Base-by-base conservation (phyloP, 2,888 invertebrate species). In the Epinotia brunnichana region DNA sequence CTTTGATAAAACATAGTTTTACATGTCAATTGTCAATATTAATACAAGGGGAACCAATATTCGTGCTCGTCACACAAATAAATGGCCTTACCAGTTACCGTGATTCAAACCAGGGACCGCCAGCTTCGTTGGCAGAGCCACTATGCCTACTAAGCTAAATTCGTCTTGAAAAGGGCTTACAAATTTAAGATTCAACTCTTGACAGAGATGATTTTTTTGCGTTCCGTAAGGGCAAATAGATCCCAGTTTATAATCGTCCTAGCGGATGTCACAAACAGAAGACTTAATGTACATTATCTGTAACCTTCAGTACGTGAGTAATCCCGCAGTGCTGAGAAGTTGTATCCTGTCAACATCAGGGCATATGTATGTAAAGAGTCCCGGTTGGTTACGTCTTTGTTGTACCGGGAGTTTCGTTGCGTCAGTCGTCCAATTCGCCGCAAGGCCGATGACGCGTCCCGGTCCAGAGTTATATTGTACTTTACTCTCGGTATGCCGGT, bases 391-490 rank as follows among this genome's bases (percentile, higher is more conserved):
- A 11, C 51, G 51, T 15, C 64, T 35, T 17, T 54, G 39, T 54
- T 41, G 70, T 74, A 80, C 82, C 82, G 83, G 85, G 78, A 79
- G 78, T 77, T 77, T 81, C 83, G 83, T 86, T 87, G 83, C 82
- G 81, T 82, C 83, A 80, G 76, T 72, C 77, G 75, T 79, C 80
- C 82, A 83, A 85, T 75, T 78, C 79, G 70, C 75, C 60, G 77
- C 87, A 87, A 87, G 88, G 87, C 83, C 84, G 78, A 67, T 77
- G 76, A 78, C 76, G 78, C 76, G 74, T 70, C 64, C 72, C 72
- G 67, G 41, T 67, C 56, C 72, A 48, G 71, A 61, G 61, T 66
- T 39, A 19, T 44, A 15, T 57, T 59, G 48, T 68, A 68, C 57
- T 63, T 70, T 59, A 35, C 21, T 19, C 24, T 24, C 61, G 67